phyloP scores from a whole-genome alignment of 2,113 vertebrate species.

The Trochalopteron elliotii region DNA sequence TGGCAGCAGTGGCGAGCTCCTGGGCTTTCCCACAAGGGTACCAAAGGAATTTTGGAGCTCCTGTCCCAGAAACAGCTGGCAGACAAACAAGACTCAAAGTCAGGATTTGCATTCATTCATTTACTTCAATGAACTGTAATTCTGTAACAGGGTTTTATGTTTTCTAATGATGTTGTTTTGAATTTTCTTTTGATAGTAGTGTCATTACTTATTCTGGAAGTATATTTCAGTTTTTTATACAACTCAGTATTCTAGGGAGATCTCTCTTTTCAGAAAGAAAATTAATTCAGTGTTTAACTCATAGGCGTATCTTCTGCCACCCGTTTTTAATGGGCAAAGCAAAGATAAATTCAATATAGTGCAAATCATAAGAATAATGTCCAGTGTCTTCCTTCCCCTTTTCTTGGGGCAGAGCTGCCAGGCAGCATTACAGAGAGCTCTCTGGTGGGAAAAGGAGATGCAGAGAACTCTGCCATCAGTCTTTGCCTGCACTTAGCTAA shows the following conservation, averaged over 20 bases:
- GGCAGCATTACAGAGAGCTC: background rate
- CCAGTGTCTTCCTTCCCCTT: background rate
- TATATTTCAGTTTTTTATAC: background rate
- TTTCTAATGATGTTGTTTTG: background rate
- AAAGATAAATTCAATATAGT: background rate
- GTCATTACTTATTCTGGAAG: background rate
- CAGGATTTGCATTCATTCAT: background rate
- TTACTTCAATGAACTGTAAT: background rate
- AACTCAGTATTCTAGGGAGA: background rate
- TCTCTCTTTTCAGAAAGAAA: background rate
- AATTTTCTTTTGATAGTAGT: background rate
- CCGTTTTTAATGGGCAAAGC: background rate
- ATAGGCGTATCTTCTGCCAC: background rate
- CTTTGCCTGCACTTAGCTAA: background rate
- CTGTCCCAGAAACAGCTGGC: background rate
- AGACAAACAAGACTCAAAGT: background rate
- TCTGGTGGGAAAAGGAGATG: background rate
- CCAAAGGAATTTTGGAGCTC: background rate
- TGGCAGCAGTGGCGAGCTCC: background rate
- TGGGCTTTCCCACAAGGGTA: background rate
- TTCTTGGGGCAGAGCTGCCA: background rate
- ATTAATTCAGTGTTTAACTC: background rate
- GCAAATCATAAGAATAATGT: background rate
- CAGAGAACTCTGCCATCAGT: constrained; percentile 11
- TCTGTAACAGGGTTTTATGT: background rate